Base-by-base conservation (phyloP, 2,888 invertebrate species). In the Oscheius sp. region DNA sequence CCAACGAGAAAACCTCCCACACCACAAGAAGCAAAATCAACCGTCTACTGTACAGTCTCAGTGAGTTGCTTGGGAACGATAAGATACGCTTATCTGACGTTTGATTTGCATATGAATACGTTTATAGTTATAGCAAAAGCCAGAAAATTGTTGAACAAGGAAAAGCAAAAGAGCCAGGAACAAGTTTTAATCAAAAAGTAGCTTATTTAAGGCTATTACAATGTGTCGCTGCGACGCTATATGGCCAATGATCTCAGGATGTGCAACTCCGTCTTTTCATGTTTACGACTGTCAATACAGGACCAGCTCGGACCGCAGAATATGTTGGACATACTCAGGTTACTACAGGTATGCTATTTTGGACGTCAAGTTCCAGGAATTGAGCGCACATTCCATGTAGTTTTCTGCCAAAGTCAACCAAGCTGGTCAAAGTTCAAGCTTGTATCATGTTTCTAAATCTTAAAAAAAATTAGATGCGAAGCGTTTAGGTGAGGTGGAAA, bases 281-380 rank as follows among this genome's bases (percentile, higher is more conserved):
- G 83, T 65, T 76, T 87, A 32, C 79, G 81, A 68, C 51, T 74
- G 7, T 84, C 85, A 29, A 53, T 86, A 5, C 57, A 74, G 47
- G 86, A 87, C 42, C 79, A 86, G 59, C 70, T 86, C 5, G 87
- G 86, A 35, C 85, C 86, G 2, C 86, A 87, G 74, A 85, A 85
- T 66, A 75, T 86, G 76, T 84, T 87, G 35, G 86, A 87, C 71
- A 82, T 85, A 48, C 75, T 87, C 13, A 73, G 85, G 29, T 57
- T 86, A n/a, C 48, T 84, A 11, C 85, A 85, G 77, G 84, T 84
- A 21, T 10, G 29, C 4, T 48, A 13, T 51, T 51, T 51, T 50
- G 5, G 33, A 33, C 32, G 21, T 55, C 21, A 55, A 5, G 10
- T 5, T n/a, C 21, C 21, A 21, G 21, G 21, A 21, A 21, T 21